A percentile compares a stretch with the other conserved stretches of the same genome.
Conservation (phyloP, 1,140 invertebrate genomes). For the Spodoptera litura region DNA sequence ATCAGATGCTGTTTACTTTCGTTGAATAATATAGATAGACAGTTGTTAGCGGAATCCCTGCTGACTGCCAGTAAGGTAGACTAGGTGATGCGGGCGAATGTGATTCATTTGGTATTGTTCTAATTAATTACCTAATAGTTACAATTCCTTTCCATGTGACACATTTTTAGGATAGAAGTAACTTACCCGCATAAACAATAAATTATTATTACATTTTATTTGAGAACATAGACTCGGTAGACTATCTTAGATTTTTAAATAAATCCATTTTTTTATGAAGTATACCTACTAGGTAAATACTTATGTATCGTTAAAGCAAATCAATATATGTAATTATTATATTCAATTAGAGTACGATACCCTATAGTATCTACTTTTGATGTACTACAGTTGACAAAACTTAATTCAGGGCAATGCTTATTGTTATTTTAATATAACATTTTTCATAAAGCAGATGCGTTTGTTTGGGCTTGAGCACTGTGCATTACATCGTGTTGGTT, state of each 20-base stretch:
- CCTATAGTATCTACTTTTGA: too few relatives aligned
- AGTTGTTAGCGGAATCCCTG: conserved; percentile 70
- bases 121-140: conserved; percentile 37
- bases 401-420: too few relatives aligned
- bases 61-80: conserved; percentile 46
- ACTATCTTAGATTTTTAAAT: too few relatives aligned
- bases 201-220: too few relatives aligned
- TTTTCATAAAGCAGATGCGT: conserved; percentile 52
- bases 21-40: conserved; percentile 77
- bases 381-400: too few relatives aligned
- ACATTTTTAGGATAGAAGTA: background rate
- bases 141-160: conserved; percentile 5
- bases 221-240: too few relatives aligned
- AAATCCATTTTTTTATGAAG: too few relatives aligned
- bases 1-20: conserved; percentile 83
- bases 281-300: too few relatives aligned
- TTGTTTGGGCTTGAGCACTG: conserved; percentile 44
- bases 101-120: conserved; percentile 63
- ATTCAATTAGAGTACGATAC: too few relatives aligned
- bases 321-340: too few relatives aligned
- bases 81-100: conserved; percentile 31
- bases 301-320: too few relatives aligned
- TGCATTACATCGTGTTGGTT: conserved; percentile 67
- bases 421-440: background rate
- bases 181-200: too few relatives aligned